Base-by-base conservation (phyloP, 2,888 invertebrate genomes). In the Temnothorax rugatulus region DNA sequence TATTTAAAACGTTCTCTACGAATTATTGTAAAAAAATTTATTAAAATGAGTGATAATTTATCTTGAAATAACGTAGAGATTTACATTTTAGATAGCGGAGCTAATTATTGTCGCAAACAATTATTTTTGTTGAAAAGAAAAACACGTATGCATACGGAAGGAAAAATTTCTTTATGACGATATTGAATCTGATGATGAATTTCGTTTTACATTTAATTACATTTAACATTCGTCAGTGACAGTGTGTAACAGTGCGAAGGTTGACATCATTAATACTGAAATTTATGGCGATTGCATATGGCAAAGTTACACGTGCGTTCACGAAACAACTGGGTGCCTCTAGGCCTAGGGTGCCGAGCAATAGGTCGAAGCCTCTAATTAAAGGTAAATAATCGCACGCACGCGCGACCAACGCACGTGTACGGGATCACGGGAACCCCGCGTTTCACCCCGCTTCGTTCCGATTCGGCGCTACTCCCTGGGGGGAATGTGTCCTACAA, bases 341-440 rank as follows among this genome's bases (percentile, higher is more conserved):
- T 81, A 83, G 86, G 87, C 76, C 68, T 75, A 47, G 47, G 64
- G 68, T 74, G 84, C 68, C 86, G 76, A 85, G 90, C 86, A 90
- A 90, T 91, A 87, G 90, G 88, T 89, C 91, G 91, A 90, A 85
- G 87, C 88, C 87, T 84, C 88, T 91, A 91, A 91, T 92, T 90
- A 91, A 91, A 91, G 89, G 87, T 89, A 91, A 91, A 91, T 91
- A 90, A 90, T 91, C 89, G 82, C 82, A 73, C 21, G 44, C 74
- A 74, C 71, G 66, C 74, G 66, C 77, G 83, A 83, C 77, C 77
- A 73, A 77, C 69, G 77, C 91, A 83, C 85, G 90, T 86, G 88
- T 85, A 84, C 79, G 86, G 85, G 89, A 68, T 87, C 85, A 76
- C 75, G 64, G 89, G 89, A 87, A 89, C 69, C 79, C 73, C 79